phyloP scores from a whole-genome alignment of 2,797 vertebrate genomes.

The Crypturellus tataupa region DNA sequence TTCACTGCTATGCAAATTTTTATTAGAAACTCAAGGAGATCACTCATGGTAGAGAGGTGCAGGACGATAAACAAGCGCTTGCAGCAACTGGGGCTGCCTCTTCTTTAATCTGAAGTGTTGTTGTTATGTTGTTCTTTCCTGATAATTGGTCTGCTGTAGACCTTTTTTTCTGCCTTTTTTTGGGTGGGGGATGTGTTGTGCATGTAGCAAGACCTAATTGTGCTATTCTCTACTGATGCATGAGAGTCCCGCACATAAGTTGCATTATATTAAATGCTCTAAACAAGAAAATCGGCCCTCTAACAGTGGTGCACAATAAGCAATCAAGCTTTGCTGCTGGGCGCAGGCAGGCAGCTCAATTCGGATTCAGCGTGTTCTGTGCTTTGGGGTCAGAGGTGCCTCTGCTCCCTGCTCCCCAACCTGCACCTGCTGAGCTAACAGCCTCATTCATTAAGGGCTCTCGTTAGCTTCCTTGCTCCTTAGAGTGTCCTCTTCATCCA shows the following conservation, averaged over 20 bases:
- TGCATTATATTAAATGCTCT: background rate
- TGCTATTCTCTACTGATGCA: background rate
- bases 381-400: background rate
- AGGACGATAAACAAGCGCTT: background rate
- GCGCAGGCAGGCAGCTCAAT: rapidly evolving
- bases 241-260: background rate
- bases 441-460: background rate
- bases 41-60: background rate
- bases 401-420: background rate
- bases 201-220: background rate
- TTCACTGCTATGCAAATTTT: background rate
- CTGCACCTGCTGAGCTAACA: background rate
- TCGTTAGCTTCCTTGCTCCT: background rate
- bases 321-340: background rate
- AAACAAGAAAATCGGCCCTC: background rate
- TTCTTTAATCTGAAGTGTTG: background rate
- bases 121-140: background rate
- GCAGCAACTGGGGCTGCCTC: background rate
- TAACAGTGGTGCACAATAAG: background rate
- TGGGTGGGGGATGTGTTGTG: rapidly evolving
- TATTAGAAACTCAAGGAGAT: background rate
- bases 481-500: background rate
- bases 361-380: background rate
- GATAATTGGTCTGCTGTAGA: background rate
- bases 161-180: background rate